Evolutionary conservation across 1,140 invertebrate species (phyloP).

Genomic region (Whitmania pigra): DNA sequence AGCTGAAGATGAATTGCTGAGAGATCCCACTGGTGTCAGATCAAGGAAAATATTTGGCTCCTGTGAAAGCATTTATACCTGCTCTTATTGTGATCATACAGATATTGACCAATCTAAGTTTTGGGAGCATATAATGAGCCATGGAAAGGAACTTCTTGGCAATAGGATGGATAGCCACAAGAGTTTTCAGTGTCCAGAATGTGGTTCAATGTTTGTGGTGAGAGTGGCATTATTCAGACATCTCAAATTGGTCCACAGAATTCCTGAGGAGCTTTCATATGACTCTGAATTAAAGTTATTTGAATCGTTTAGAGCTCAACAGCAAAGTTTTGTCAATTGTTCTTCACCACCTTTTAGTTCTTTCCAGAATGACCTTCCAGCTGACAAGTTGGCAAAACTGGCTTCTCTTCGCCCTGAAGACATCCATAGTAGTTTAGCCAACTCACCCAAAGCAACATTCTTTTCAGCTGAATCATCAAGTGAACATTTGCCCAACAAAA

Average conservation of each 20-base stretch:
- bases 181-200: conserved; percentile 38
- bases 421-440: background rate
- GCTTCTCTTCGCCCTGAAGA: background rate
- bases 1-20: no score
- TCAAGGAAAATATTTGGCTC: conserved; percentile 2
- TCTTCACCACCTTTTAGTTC: conserved; percentile 9
- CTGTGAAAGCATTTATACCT: background rate
- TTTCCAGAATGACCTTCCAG: background rate
- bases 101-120: background rate
- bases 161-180: conserved; percentile 35
- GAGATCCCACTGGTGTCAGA: background rate
- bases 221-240: conserved; percentile 36
- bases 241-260: conserved; percentile 39
- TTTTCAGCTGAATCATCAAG: background rate
- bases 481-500: conserved; percentile 13
- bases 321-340: background rate
- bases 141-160: conserved; percentile 30
- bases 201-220: conserved; percentile 40
- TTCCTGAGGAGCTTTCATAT: conserved; percentile 30
- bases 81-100: background rate
- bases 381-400: background rate
- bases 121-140: conserved; percentile 25
- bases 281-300: conserved; percentile 12
- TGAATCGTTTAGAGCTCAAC: background rate
- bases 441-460: background rate